A percentile compares a stretch with the other conserved stretches of the same genome.
phyloP scores from a whole-genome alignment of 2,888 invertebrate genomes.

The Hirtodrosophila confusa region DNA sequence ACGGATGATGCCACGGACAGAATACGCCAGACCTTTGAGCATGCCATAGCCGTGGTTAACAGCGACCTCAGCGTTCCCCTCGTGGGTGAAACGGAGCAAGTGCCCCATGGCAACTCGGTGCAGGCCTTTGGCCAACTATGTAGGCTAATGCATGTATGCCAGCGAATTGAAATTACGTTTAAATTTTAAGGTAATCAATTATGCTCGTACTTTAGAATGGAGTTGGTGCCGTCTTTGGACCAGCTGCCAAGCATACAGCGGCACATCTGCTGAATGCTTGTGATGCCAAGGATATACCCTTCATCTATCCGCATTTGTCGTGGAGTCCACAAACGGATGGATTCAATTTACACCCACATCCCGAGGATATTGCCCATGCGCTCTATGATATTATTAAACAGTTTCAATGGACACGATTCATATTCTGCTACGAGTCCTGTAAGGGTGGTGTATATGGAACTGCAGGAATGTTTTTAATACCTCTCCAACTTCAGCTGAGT shows the following conservation, averaged over 20 bases:
- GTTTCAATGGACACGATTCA: conserved; percentile 93
- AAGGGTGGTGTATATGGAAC: background rate
- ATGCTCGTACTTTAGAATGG: conserved; percentile 85
- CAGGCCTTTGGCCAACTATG: conserved; percentile 86
- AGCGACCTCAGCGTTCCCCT: conserved; percentile 74
- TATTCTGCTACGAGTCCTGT: conserved; percentile 87
- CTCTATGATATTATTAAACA: conserved; percentile 88
- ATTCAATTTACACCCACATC: conserved; percentile 90
- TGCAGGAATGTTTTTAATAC: background rate
- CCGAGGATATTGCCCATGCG: conserved; percentile 86
- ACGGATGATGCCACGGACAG: conserved; percentile 72
- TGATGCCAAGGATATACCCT: conserved; percentile 93
- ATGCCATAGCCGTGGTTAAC: conserved; percentile 81
- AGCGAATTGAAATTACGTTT: background rate
- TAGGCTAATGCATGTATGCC: conserved; percentile 85
- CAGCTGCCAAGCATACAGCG: conserved; percentile 88
- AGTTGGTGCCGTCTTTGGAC: conserved; percentile 93
- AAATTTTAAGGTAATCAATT: background rate
- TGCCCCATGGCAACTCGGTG: conserved; percentile 85
- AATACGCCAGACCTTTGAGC: conserved; percentile 77
- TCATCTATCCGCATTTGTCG: conserved; percentile 89
- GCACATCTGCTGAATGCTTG: conserved; percentile 92
- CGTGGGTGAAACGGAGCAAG: conserved; percentile 76
- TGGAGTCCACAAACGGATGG: conserved; percentile 86
- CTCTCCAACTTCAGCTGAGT: conserved; percentile 77